Evolutionary conservation across 2,113 vertebrate genomes (phyloP).

Genomic region (Xiphophorus hellerii): DNA sequence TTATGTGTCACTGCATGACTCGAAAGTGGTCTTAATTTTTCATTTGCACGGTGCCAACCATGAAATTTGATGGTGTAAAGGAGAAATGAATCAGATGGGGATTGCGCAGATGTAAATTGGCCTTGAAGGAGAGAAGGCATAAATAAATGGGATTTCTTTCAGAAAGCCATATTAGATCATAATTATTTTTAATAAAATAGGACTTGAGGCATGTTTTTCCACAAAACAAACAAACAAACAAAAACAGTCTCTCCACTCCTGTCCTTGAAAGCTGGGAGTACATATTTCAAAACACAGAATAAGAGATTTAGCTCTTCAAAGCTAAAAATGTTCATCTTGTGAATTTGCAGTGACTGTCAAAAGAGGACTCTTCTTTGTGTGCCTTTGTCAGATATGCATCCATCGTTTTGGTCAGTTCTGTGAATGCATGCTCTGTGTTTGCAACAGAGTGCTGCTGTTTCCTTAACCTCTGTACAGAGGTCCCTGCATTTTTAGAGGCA

Average conservation of each 20-base stretch:
- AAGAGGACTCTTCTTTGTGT: conserved; percentile 8
- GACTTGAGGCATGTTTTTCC: background rate
- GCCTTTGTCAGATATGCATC: conserved; percentile 1
- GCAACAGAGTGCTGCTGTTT: conserved; percentile 49
- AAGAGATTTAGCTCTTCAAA: background rate
- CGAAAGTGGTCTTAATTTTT: conserved; percentile 10
- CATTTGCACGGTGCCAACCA: conserved; percentile 12
- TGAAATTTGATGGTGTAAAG: conserved; percentile 17
- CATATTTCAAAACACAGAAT: background rate
- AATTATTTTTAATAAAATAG: background rate
- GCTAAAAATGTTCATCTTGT: conserved; percentile 13
- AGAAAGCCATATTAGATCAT: background rate
- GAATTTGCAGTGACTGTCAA: conserved; percentile 15
- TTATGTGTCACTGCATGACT: conserved; percentile 1
- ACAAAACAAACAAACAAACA: background rate
- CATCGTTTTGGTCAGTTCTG: conserved; percentile 20
- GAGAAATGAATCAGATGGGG: conserved; percentile 4
- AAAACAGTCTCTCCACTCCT: background rate
- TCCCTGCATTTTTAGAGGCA: conserved; percentile 64
- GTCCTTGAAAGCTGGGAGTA: background rate
- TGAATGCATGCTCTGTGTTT: conserved; percentile 26
- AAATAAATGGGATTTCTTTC: background rate
- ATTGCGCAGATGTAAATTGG: conserved; percentile 1
- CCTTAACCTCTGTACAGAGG: conserved; percentile 35
- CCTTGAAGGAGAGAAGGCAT: conserved; percentile 11